Evolutionary conservation across 2,113 vertebrate genomes (phyloP).

Genomic region (Lampris megalopsis): DNA sequence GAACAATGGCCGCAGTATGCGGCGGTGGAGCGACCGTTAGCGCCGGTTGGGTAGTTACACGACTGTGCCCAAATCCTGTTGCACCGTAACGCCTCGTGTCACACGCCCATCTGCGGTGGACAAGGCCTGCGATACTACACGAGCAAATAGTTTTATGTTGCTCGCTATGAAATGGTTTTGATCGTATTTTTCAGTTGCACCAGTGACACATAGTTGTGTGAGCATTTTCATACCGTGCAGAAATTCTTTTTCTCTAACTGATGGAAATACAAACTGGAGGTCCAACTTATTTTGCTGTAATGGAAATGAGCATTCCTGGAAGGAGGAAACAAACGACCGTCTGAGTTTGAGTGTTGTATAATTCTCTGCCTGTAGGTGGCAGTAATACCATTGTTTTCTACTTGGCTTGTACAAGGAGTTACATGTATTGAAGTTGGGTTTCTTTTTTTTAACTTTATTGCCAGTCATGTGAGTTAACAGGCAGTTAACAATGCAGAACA

Average conservation of each 20-base stretch:
- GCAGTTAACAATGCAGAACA: too few relatives aligned
- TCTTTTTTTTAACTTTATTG: conserved; percentile 18
- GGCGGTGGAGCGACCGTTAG: too few relatives aligned
- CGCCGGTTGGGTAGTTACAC: too few relatives aligned
- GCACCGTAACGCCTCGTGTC: too few relatives aligned
- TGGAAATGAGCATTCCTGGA: background rate
- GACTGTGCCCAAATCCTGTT: too few relatives aligned
- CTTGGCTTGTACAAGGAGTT: too few relatives aligned
- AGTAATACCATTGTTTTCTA: conserved; percentile 54
- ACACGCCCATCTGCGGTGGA: too few relatives aligned
- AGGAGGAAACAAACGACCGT: background rate
- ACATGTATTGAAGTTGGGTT: background rate
- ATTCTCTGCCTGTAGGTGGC: conserved; percentile 65
- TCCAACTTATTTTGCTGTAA: background rate
- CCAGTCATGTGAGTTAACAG: too few relatives aligned
- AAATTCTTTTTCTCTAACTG: background rate
- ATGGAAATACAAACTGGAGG: background rate
- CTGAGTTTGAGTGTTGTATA: conserved; percentile 18
- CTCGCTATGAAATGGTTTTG: too few relatives aligned
- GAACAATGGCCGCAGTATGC: conserved; percentile 55
- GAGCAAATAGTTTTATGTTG: too few relatives aligned
- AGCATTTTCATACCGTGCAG: background rate
- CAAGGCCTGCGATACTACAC: too few relatives aligned
- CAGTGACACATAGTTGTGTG: background rate
- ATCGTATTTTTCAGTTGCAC: background rate